Base-by-base conservation (phyloP, 2,888 invertebrate species). In the Thecophora atra region DNA sequence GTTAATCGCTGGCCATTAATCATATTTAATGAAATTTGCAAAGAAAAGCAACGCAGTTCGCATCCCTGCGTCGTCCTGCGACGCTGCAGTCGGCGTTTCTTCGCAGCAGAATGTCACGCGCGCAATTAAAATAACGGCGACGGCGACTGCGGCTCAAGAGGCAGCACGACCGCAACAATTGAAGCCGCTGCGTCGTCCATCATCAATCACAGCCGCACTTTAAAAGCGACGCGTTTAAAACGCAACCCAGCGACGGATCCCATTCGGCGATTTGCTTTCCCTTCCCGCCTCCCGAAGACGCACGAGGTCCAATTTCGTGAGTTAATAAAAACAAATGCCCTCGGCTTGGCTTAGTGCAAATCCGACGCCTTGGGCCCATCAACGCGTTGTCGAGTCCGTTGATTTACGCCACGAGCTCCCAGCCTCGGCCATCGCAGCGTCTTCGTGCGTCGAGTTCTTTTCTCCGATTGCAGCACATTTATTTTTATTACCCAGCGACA, bases 401-500 rank as follows among this genome's bases (percentile, higher is more conserved):
- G 69, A 69, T 69, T 69, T 69, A 69, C 37, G 7, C 37, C 37
- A 37, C 0, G 37, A 37, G 37, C 37, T 37, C 37, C 26, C 15
- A 1, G 24, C 2, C 47, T n/a, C 26, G 11, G 26, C 24, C 8
- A 24, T 51, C 44, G 60, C 37, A 6, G 42, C 47, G 24, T 21
- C n/a, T 44, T 56, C 56, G 19, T n/a, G 37, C n/a, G 42, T 26
- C 47, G 21, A 15, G 5, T n/a, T 15, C 21, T 52, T 42, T 63
- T 65, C 30, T 64, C n/a, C n/a, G 77, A 78, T 77, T 76, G 76
- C 72, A 44, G 76, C 76, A 80, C 82, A 85, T 85, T 84, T 83
- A 82, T 85, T 85, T 85, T 84, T 84, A 85, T 85, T 85, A 85
- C 79, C 78, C 79, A 80, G 79, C 78, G 84, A 82, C 85, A 85